Conservation (phyloP, 1,140 invertebrate genomes). For the Bombus pyrosoma region DNA sequence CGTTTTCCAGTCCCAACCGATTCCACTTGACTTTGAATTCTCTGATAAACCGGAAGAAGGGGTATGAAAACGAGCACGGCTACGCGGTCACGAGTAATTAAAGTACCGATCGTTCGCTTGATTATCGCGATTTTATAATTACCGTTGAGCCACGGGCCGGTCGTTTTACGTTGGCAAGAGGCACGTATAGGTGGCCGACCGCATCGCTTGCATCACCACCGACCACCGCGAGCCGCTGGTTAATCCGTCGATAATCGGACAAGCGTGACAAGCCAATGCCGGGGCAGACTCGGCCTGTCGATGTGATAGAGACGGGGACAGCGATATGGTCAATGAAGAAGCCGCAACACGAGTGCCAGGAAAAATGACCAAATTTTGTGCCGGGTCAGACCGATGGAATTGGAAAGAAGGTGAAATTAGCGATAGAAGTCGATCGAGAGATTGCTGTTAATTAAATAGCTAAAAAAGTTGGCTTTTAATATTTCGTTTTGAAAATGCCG, state of each 20-base stretch:
- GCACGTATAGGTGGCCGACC: slow-evolving; percentile 4
- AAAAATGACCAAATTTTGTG: slow-evolving; percentile 34
- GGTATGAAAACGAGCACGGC: neutral
- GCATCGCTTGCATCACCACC: slow-evolving; percentile 36
- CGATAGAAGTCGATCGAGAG: slow-evolving; percentile 3
- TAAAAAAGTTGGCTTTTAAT: neutral
- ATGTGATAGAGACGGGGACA: neutral
- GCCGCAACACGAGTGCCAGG: slow-evolving; percentile 1
- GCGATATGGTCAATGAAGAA: slow-evolving; percentile 15
- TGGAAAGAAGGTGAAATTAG: neutral
- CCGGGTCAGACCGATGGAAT: neutral
- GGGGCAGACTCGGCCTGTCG: neutral
- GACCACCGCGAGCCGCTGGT: slow-evolving; percentile 43
- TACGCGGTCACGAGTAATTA: neutral
- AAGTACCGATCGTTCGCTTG: neutral
- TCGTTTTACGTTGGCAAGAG: neutral
- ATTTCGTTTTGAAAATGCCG: neutral
- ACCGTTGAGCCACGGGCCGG: neutral
- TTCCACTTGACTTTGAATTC: too few species aligned
- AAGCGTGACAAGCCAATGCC: slow-evolving; percentile 62
- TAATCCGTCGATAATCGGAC: slow-evolving; percentile 67
- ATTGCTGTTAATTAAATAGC: neutral
- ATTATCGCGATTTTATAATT: slow-evolving; percentile 31
- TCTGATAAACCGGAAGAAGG: neutral
- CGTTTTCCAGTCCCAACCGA: too few species aligned